Percentiles rank a stretch among this genome's conserved stretches.
Evolutionary conservation across 2,888 invertebrate species (phyloP).

Genomic region (Cosmorhoe ocellata): DNA sequence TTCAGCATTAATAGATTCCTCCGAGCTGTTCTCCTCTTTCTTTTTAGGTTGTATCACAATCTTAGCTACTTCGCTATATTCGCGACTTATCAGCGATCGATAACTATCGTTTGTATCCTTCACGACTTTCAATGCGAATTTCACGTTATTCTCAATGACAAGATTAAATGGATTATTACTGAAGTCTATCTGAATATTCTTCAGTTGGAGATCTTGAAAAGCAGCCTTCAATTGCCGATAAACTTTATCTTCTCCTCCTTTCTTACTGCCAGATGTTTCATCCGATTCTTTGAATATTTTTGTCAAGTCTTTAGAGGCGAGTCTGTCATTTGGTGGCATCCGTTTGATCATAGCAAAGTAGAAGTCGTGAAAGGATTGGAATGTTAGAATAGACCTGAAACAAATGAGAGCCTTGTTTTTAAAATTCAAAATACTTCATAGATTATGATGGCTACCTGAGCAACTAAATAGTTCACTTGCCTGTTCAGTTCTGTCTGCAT

Average conservation of each 20-base stretch:
- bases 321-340: conserved; percentile 60
- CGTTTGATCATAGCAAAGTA: conserved; percentile 67
- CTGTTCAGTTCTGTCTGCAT: conserved; percentile 85
- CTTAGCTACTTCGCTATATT: conserved; percentile 66
- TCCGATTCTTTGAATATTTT: conserved; percentile 63
- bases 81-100: conserved; percentile 58
- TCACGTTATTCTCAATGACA: conserved; percentile 69
- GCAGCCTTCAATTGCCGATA: conserved; percentile 58
- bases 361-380: conserved; percentile 74
- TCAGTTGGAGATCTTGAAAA: conserved; percentile 64
- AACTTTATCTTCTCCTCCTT: conserved; percentile 66
- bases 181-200: conserved; percentile 63
- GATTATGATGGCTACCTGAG: too few relatives aligned
- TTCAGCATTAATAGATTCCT: conserved; percentile 53
- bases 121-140: conserved; percentile 60
- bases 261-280: conserved; percentile 58
- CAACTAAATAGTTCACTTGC: conserved; percentile 39
- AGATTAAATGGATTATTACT: conserved; percentile 71
- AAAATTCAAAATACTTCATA: too few relatives aligned
- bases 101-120: conserved; percentile 63
- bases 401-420: too few relatives aligned
- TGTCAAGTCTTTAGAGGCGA: conserved; percentile 62
- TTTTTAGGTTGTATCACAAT: conserved; percentile 54
- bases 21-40: conserved; percentile 57
- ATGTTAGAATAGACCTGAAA: conserved; percentile 68